Conservation (phyloP, 1,140 invertebrate species). For the Halesus radiatus region DNA sequence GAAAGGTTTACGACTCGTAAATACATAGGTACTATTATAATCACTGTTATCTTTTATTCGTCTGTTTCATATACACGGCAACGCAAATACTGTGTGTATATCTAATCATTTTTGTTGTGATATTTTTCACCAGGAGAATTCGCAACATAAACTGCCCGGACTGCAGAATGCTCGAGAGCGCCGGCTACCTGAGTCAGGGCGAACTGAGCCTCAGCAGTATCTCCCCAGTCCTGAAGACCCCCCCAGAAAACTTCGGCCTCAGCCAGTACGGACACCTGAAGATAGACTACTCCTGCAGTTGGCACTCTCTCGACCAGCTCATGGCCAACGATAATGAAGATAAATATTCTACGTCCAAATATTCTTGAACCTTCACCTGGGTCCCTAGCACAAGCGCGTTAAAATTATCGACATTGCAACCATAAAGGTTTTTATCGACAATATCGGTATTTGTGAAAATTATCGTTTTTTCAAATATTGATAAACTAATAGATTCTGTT, state of each 20-base stretch:
- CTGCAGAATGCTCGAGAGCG: conserved; percentile 47
- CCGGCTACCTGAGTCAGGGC: conserved; percentile 38
- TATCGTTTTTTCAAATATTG: too few species aligned
- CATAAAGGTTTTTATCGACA: too few species aligned
- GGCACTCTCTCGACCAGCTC: conserved; percentile 78
- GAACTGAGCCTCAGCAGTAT: conserved; percentile 36
- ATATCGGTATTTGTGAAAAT: too few species aligned
- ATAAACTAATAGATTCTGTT: too few species aligned
- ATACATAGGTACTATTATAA: too few species aligned
- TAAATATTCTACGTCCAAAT: conserved; percentile 4
- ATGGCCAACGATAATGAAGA: conserved; percentile 69
- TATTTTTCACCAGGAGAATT: conserved; percentile 46
- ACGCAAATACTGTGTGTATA: too few species aligned
- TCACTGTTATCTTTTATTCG: too few species aligned
- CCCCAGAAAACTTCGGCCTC: conserved; percentile 73
- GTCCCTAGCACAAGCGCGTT: too few species aligned
- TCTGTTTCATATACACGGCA: too few species aligned
- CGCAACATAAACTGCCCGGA: conserved; percentile 53
- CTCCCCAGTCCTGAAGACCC: conserved; percentile 63
- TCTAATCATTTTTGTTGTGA: not conserved
- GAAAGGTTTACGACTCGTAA: too few species aligned
- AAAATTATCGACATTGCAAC: too few species aligned
- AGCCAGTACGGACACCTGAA: conserved; percentile 80
- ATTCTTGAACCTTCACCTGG: too few species aligned
- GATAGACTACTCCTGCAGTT: conserved; percentile 82